A percentile compares a stretch with the other conserved stretches of the same genome.
These are phyloP conservation scores for Drosophila planitibia DNA, from an alignment of 2,888 invertebrate species.

Conservation along the genomic window DNA sequence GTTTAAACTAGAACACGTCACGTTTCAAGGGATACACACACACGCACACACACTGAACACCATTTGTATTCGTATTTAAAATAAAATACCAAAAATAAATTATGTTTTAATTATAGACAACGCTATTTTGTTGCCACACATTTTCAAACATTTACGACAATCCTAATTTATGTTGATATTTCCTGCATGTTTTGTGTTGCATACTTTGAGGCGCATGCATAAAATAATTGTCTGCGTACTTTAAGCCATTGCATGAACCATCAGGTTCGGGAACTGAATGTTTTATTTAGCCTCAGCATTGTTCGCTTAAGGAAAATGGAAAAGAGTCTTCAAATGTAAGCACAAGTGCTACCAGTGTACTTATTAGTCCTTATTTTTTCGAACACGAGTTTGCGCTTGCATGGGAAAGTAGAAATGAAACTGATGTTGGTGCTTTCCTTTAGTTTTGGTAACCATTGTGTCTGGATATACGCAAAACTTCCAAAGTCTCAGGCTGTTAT, in stretches of 20 bases:
- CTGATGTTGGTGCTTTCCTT: neutral
- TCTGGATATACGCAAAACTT: neutral
- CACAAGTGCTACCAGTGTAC: neutral
- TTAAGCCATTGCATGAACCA: neutral
- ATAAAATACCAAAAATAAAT: neutral
- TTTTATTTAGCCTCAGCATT: neutral
- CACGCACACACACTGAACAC: neutral
- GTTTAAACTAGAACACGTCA: neutral
- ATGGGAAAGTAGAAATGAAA: neutral
- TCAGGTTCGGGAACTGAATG: neutral
- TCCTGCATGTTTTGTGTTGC: neutral
- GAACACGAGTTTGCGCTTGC: neutral
- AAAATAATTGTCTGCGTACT: neutral
- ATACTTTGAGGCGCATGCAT: neutral
- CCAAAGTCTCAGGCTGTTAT: neutral
- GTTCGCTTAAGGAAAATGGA: neutral
- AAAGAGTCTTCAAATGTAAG: neutral
- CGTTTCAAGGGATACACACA: neutral
- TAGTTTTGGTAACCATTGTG: neutral
- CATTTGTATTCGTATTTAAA: neutral
- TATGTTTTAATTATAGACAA: neutral
- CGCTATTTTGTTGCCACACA: neutral
- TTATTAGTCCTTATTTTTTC: neutral
- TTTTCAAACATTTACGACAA: neutral
- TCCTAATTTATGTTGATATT: neutral